Conservation (phyloP, 2,888 invertebrate species). For the Drosophila colorata region DNA sequence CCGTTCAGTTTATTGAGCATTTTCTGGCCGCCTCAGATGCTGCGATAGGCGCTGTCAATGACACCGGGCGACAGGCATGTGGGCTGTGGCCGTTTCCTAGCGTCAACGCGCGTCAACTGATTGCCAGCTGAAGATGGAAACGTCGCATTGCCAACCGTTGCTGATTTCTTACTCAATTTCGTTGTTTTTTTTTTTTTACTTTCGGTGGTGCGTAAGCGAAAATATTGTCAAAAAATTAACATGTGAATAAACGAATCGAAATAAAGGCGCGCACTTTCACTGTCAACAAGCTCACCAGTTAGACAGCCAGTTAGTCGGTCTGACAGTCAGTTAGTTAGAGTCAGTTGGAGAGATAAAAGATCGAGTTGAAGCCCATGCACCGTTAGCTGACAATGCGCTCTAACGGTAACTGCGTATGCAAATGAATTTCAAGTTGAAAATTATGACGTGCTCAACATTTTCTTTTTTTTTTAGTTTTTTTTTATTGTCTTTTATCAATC, state of each 20-base stretch:
- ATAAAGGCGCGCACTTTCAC: slow-evolving; percentile 64
- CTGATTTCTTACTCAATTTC: slow-evolving; percentile 58
- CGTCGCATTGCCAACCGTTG: slow-evolving; percentile 14
- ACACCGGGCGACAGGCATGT: slow-evolving; percentile 42
- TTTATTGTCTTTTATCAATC: slow-evolving; percentile 33
- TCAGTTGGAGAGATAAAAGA: slow-evolving; percentile 26
- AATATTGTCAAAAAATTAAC: slow-evolving; percentile 60
- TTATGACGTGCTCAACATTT: slow-evolving; percentile 47
- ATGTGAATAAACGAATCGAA: slow-evolving; percentile 48
- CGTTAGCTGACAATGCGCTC: slow-evolving; percentile 69
- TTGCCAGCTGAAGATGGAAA: slow-evolving; percentile 38
- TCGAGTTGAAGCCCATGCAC: slow-evolving; percentile 25
- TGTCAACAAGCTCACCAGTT: slow-evolving; percentile 7
- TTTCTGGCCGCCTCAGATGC: slow-evolving; percentile 34
- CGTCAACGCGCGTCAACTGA: slow-evolving; percentile 46
- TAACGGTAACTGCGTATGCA: slow-evolving; percentile 66
- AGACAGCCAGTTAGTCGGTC: background rate
- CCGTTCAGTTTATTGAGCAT: slow-evolving; percentile 75
- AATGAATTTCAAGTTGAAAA: slow-evolving; percentile 39
- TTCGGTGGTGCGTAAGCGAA: slow-evolving; percentile 54
- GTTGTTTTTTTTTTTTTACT: slow-evolving; percentile 4
- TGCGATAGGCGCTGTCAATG: slow-evolving; percentile 62
- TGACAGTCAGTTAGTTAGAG: slow-evolving; percentile 6
- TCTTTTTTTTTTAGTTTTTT: background rate
- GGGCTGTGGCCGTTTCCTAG: slow-evolving; percentile 48